These are phyloP conservation scores for Grantiella picta DNA, from an alignment of 2,113 vertebrate species.

Conservation along the genomic window DNA sequence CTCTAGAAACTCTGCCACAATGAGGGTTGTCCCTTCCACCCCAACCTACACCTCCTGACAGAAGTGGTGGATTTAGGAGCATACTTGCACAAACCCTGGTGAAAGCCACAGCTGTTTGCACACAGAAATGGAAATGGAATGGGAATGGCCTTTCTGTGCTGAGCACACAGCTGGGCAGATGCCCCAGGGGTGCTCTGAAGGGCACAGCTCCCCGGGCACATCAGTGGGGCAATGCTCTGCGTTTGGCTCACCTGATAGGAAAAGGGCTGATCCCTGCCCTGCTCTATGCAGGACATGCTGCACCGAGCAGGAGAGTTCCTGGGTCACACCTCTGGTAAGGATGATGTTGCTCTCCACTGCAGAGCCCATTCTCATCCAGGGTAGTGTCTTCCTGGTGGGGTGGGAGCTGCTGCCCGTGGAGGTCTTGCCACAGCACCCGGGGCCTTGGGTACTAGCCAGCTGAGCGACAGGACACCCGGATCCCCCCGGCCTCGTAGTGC, in stretches of 20 bases:
- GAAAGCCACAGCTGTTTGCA: background rate
- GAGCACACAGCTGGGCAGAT: background rate
- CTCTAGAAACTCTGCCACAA: background rate
- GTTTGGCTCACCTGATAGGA: accelerated
- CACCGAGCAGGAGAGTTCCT: background rate
- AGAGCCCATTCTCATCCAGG: background rate
- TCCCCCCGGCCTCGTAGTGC: background rate
- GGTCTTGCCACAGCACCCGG: background rate
- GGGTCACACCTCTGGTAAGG: background rate
- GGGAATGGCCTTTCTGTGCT: background rate
- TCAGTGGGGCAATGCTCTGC: accelerated
- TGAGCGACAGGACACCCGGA: background rate
- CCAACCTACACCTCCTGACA: accelerated
- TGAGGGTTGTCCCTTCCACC: background rate
- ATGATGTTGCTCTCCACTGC: background rate
- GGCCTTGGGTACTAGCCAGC: background rate
- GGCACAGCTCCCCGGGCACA: background rate
- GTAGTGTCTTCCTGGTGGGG: background rate
- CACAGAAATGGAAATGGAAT: background rate
- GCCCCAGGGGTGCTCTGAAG: background rate
- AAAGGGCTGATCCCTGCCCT: background rate
- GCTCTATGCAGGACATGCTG: background rate
- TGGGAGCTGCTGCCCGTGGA: background rate
- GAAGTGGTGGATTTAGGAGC: background rate
- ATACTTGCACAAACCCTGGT: too few relatives aligned